These are phyloP conservation scores for Sipha maydis DNA, from an alignment of 2,888 invertebrate species.

Conservation along the genomic window DNA sequence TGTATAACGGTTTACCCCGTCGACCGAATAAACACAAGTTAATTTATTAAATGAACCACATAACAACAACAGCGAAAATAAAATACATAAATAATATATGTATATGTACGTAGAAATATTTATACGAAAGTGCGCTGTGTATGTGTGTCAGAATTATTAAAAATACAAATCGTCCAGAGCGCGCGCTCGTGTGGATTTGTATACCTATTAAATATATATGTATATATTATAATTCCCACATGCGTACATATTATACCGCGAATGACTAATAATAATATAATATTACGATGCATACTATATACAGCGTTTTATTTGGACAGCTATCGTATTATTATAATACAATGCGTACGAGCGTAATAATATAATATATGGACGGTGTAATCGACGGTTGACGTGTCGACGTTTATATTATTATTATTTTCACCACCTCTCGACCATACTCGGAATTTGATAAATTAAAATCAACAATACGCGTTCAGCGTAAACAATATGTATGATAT, in stretches of 20 bases:
- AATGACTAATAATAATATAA: background rate
- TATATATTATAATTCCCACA: background rate
- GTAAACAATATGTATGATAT: background rate
- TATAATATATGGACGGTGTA: background rate
- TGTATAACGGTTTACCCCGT: background rate
- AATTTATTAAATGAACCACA: slow-evolving; percentile 23
- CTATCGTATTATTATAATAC: background rate
- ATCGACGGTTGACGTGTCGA: slow-evolving; percentile 13
- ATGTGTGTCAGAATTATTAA: background rate
- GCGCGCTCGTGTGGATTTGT: background rate
- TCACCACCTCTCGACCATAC: background rate
- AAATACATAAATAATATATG: background rate
- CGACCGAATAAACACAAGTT: slow-evolving; percentile 14
- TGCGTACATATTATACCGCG: background rate
- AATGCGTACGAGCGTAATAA: background rate
- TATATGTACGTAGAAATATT: background rate
- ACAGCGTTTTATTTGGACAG: background rate
- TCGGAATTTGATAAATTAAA: background rate
- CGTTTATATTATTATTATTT: slow-evolving; percentile 10
- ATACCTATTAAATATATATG: background rate
- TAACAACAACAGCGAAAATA: background rate
- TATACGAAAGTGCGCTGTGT: background rate
- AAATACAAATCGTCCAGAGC: background rate
- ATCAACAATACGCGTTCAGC: background rate
- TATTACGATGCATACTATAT: no score